phyloP scores from a whole-genome alignment of 2,113 vertebrate species.

The rat (Rattus norvegicus) region GRCr8 NC_086019.1:48748501-48749000 shows the following conservation, averaged over 20 bases:
- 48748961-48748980: neutral
- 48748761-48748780: neutral
- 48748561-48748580: neutral
- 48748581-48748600: neutral
- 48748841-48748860: neutral
- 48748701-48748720: accelerated
- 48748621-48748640: accelerated
- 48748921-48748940: neutral
- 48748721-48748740: neutral
- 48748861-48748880: neutral
- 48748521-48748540: neutral
- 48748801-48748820: neutral
- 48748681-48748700: neutral
- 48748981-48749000: neutral
- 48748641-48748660: neutral
- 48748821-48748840: accelerated
- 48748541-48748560: neutral
- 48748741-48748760: neutral
- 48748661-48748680: too few relatives aligned
- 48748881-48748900: neutral
- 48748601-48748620: neutral
- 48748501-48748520: neutral
- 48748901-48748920: accelerated
- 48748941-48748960: neutral
- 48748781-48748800: neutral